phyloP scores from a whole-genome alignment of 2,888 invertebrate genomes.

The Ceratothoa steindachneri region DNA sequence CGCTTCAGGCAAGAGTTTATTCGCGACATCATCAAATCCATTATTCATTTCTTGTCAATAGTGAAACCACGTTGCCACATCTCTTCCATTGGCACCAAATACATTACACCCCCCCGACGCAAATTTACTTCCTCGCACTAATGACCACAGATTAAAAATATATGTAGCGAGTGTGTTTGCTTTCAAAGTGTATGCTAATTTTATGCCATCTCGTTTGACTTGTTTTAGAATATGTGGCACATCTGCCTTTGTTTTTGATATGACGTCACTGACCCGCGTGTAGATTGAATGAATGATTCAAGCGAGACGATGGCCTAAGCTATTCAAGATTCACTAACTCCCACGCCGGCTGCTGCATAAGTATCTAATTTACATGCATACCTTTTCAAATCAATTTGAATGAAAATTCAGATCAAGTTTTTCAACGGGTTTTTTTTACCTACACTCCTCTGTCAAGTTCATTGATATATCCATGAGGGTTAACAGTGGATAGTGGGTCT shows the following conservation, averaged over 20 bases:
- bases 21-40: constrained; percentile 10
- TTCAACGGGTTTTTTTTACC: background rate
- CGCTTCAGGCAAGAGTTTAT: constrained; percentile 3
- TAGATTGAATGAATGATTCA: constrained; percentile 14
- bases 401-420: background rate
- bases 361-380: background rate
- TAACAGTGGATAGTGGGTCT: background rate
- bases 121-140: too few relatives aligned
- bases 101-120: too few relatives aligned
- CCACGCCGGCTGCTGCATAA: background rate
- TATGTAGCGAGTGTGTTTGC: too few relatives aligned
- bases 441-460: constrained; percentile 2
- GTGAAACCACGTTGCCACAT: background rate
- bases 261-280: background rate
- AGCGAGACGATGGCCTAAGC: background rate
- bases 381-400: background rate
- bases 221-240: background rate
- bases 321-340: constrained; percentile 15
- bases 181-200: background rate
- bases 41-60: background rate
- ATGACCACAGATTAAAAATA: too few relatives aligned
- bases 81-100: background rate
- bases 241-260: background rate
- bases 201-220: background rate
- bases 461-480: background rate